Conservation (phyloP, 92 coral and sea anemone genomes). For the Parazoanthus darwini region DNA sequence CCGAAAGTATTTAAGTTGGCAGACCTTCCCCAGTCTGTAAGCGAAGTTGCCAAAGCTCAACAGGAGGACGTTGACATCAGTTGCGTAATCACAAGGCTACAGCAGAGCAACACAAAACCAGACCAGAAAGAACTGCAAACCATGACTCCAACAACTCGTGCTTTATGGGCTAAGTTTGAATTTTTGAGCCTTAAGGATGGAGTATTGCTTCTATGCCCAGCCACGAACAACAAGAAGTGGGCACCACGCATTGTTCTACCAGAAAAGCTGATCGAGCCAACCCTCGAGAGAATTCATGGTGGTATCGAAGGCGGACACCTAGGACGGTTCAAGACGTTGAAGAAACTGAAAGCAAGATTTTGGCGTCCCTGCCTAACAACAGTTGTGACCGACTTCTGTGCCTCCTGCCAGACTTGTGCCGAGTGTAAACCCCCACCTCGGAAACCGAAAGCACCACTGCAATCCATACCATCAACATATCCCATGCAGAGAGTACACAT, state of each 20-base stretch:
- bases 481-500: slow-evolving; percentile 52
- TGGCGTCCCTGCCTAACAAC: slow-evolving; percentile 51
- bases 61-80: slow-evolving; percentile 43
- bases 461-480: slow-evolving; percentile 41
- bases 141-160: slow-evolving; percentile 39
- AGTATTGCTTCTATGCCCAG: slow-evolving; percentile 25
- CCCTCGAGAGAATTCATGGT: slow-evolving; percentile 41
- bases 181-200: slow-evolving; percentile 44
- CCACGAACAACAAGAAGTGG: slow-evolving; percentile 34
- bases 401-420: slow-evolving; percentile 40
- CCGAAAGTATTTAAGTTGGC: slow-evolving; percentile 25
- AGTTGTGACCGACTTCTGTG: slow-evolving; percentile 35
- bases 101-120: slow-evolving; percentile 44
- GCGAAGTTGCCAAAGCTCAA: slow-evolving; percentile 50
- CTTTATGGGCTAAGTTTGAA: slow-evolving; percentile 52
- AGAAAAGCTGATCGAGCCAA: slow-evolving; percentile 29
- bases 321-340: slow-evolving; percentile 42
- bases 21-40: slow-evolving; percentile 20
- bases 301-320: slow-evolving; percentile 48
- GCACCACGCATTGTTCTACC: slow-evolving; percentile 47
- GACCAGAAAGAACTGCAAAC: slow-evolving; percentile 40
- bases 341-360: slow-evolving; percentile 48
- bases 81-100: slow-evolving; percentile 29
- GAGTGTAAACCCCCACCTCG: slow-evolving; percentile 47
- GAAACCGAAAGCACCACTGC: slow-evolving; percentile 61